These are phyloP conservation scores for Drosophila paranaensis DNA, from an alignment of 2,888 invertebrate genomes.

Conservation along the genomic window DNA sequence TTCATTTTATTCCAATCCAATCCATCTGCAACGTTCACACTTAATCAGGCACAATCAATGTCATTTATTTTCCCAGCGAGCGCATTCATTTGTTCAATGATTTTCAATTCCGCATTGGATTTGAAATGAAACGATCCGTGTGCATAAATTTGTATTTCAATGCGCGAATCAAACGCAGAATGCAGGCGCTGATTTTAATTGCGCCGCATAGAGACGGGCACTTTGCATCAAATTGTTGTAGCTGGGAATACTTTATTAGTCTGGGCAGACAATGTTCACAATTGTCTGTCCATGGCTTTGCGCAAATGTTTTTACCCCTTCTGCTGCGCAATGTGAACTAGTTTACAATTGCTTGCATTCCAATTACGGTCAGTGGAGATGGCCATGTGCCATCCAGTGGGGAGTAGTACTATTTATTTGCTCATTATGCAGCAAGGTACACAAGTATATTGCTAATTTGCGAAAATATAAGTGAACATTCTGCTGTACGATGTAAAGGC, in stretches of 20 bases:
- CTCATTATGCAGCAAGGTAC: background rate
- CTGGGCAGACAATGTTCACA: constrained; percentile 12
- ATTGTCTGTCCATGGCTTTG: background rate
- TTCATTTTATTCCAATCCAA: background rate
- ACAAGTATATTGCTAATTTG: background rate
- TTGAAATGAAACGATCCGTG: constrained; percentile 42
- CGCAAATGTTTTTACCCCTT: background rate
- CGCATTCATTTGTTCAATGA: constrained; percentile 34
- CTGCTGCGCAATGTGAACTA: background rate
- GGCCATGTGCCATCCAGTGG: background rate
- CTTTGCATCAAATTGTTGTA: constrained; percentile 30
- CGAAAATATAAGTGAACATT: background rate
- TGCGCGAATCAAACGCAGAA: constrained; percentile 54
- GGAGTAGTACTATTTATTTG: background rate
- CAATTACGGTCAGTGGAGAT: constrained; percentile 83
- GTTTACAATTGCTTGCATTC: constrained; percentile 85
- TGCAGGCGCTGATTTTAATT: constrained; percentile 55
- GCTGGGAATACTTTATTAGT: constrained; percentile 23
- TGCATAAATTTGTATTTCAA: constrained; percentile 49
- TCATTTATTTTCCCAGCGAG: constrained; percentile 9
- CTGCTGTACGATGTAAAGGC: background rate
- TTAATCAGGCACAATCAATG: constrained; percentile 13
- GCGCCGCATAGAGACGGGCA: constrained; percentile 27
- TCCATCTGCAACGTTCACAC: constrained; percentile 5
- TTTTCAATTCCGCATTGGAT: constrained; percentile 38